Conservation (phyloP, 2,888 invertebrate genomes). For the Drosophila meridionalis region DNA sequence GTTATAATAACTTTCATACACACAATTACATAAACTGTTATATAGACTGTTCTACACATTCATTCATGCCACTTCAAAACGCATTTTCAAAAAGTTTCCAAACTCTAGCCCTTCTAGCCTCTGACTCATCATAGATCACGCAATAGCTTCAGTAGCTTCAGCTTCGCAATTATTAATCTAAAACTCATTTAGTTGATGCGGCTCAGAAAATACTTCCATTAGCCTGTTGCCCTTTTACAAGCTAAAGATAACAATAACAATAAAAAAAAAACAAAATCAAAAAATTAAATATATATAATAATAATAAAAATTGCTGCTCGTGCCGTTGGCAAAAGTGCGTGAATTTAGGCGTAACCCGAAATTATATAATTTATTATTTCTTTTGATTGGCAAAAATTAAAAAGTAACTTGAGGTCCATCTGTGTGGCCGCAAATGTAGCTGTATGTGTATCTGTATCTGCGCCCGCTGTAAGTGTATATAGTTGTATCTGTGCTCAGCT, state of each 20-base stretch:
- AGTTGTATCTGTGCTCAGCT: not conserved
- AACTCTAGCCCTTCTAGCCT: not conserved
- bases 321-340: slow-evolving; percentile 71
- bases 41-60: not conserved
- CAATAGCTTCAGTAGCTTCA: not conserved
- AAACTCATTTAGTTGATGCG: slow-evolving; percentile 12
- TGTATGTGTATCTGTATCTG: not conserved
- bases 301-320: slow-evolving; percentile 42
- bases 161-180: not conserved
- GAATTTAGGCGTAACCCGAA: slow-evolving; percentile 74
- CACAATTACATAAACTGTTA: too few relatives aligned
- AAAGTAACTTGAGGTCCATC: slow-evolving; percentile 55
- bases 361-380: slow-evolving; percentile 79
- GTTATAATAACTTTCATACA: too few relatives aligned
- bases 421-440: slow-evolving; percentile 4
- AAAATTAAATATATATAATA: slow-evolving; percentile 10
- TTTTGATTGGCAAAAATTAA: slow-evolving; percentile 79
- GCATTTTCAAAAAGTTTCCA: not conserved
- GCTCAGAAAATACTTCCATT: slow-evolving; percentile 18
- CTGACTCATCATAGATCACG: not conserved
- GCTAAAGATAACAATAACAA: slow-evolving; percentile 9
- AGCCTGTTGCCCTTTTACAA: slow-evolving; percentile 16
- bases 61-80: not conserved
- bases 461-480: not conserved
- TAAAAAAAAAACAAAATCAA: not conserved